A percentile compares a stretch with the other conserved stretches of the same genome.
Evolutionary conservation across 1,140 invertebrate genomes (phyloP).

Genomic region (Mercenaria mercenaria): DNA sequence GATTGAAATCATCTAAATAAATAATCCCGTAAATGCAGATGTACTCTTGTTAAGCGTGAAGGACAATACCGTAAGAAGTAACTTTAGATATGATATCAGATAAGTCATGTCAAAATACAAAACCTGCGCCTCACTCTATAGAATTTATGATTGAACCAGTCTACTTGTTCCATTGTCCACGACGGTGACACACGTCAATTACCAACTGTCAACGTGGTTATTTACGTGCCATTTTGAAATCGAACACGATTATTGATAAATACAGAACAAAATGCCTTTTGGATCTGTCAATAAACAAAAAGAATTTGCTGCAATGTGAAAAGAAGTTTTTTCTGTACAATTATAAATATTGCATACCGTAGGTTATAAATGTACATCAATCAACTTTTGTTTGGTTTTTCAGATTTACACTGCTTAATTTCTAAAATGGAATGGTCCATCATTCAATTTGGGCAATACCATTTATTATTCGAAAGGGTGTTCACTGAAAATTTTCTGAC

Average conservation of each 20-base stretch:
- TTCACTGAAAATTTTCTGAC: no score
- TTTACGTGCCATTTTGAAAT: conserved; percentile 57
- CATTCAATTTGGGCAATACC: no score
- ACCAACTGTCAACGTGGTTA: conserved; percentile 47
- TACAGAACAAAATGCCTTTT: conserved; percentile 10
- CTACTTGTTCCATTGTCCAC: conserved; percentile 42
- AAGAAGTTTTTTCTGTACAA: background rate
- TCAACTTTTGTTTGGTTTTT: no score
- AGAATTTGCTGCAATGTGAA: background rate
- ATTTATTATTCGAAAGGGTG: no score
- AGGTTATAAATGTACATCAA: no score
- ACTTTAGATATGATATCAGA: conserved; percentile 43
- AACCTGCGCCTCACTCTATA: conserved; percentile 18
- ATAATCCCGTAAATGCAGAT: conserved; percentile 3
- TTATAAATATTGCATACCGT: no score
- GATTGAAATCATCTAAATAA: background rate
- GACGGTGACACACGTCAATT: conserved; percentile 59
- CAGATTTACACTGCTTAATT: no score
- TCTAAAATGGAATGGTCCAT: no score
- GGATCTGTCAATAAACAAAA: conserved; percentile 4
- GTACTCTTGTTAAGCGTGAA: background rate
- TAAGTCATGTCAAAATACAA: conserved; percentile 50
- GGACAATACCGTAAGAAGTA: background rate
- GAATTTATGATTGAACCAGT: conserved; percentile 47
- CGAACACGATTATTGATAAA: conserved; percentile 35